Percentiles rank a stretch among this genome's conserved stretches.
Conservation (phyloP, 1,140 invertebrate genomes). For the Acromyrmex charruanus region DNA sequence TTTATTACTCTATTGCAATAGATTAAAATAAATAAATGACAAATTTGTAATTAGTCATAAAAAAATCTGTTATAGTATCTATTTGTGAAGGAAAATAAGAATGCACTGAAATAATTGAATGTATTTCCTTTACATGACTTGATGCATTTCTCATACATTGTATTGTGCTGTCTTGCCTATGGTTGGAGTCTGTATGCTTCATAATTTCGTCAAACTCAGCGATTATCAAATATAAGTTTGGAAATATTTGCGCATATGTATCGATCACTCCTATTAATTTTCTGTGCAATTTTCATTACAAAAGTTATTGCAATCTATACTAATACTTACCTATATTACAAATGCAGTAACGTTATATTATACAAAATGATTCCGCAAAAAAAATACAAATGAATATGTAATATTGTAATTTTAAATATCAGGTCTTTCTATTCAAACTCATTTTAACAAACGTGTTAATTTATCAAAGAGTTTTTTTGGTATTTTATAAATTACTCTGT, state of each 20-base stretch:
- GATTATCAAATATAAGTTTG: constrained; percentile 2
- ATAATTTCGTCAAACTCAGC: not conserved
- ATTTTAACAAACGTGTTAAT: too few relatives aligned
- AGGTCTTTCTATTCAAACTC: not conserved
- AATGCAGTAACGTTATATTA: not conserved
- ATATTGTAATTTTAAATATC: not conserved
- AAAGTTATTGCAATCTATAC: not conserved
- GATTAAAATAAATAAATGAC: constrained; percentile 3
- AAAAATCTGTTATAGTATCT: not conserved
- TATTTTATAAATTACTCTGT: not conserved
- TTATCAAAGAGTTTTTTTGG: not conserved
- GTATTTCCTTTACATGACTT: not conserved
- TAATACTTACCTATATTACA: constrained; percentile 53
- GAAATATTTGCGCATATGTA: not conserved
- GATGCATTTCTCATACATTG: not conserved
- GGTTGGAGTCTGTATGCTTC: not conserved
- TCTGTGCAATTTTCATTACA: constrained; percentile 39
- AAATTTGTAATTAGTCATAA: not conserved
- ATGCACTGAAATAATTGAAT: not conserved
- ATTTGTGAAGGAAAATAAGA: not conserved
- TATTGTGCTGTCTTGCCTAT: not conserved
- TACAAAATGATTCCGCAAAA: not conserved
- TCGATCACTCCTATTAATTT: not conserved
- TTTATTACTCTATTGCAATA: not conserved
- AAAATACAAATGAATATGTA: constrained; percentile 6